Conservation (phyloP, 1,140 invertebrate species). For the Centruroides vittatus region DNA sequence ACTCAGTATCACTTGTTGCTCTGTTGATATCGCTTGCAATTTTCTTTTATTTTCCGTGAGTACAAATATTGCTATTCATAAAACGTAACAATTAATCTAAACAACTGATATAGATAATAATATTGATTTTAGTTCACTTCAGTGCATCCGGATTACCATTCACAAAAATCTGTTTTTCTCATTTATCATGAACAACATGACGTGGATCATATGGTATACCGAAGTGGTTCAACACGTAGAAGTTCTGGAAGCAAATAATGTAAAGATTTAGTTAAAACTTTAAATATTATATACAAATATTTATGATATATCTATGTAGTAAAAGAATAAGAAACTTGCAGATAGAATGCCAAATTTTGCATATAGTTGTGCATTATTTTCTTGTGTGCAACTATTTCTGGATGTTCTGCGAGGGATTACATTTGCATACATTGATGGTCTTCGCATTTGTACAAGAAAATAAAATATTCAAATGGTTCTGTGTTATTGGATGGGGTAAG, state of each 20-base stretch:
- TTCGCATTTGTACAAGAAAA: constrained; percentile 78
- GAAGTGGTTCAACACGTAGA: constrained; percentile 29
- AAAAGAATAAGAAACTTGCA: no score
- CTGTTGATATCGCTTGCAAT: constrained; percentile 68
- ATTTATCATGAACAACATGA: constrained; percentile 61
- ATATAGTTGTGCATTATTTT: constrained; percentile 74
- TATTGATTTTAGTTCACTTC: constrained; percentile 34
- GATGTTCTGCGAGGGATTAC: constrained; percentile 88
- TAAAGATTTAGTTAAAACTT: no score
- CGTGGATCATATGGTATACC: constrained; percentile 45
- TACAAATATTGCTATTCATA: neutral
- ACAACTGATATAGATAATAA: no score
- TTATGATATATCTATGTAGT: no score
- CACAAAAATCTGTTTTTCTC: constrained; percentile 89
- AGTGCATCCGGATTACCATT: constrained; percentile 72
- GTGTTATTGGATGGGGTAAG: constrained; percentile 63
- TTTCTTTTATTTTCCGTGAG: constrained; percentile 59
- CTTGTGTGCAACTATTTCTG: constrained; percentile 86
- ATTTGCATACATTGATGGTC: constrained; percentile 81
- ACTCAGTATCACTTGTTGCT: constrained; percentile 67
- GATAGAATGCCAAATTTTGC: constrained; percentile 51
- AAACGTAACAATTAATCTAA: no score
- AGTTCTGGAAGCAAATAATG: no score
- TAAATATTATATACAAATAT: no score
- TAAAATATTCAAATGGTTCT: constrained; percentile 62